Evolutionary conservation across 2,113 vertebrate species (phyloP), one percentile per base, ranked within the genome.

Genomic region (Caloenas nicobarica): DNA sequence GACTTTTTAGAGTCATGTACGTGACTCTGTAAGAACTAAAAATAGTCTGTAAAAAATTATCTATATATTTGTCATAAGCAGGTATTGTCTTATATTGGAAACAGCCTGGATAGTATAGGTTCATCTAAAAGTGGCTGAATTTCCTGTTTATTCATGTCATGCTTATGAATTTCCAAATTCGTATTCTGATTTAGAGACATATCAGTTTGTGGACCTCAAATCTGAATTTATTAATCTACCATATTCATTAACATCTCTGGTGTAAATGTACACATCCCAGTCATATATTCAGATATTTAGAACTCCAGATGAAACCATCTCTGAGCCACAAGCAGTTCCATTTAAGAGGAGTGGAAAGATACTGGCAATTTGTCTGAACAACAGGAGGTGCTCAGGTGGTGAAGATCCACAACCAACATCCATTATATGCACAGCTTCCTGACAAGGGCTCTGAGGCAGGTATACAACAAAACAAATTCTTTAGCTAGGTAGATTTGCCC

Each of bases 401-500:
- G 24, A 51, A 38, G 28, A 46, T 64, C 70, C 2, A 1, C 8
- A 3, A 74, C 25, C 21, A 79, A n/a, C 25, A 89, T 5, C 42
- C 26, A 23, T 76, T 64, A 79, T 25, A 79, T 24, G 18, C n/a
- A n/a, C 33, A 48, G 40, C 66, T 68, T 72, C 64, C 21, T 44
- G 62, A 50, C 46, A 65, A 58, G 31, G 81, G 26, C 26, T 73
- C 80, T 89, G 31, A 40, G 56, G 54, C 9, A 48, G 24, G 5
- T 44, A 19, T 57, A 36, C 62, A 65, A 31, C 9, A 33, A 58
- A 91, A 57, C 26, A 64, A 13, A 12, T 88, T 53, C 33, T 61
- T 94, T n/a, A 69, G 33, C 34, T 53, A 31, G 14, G 10, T 93
- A 58, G 22, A 44, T 94, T 93, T 88, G 73, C 62, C 81, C 80